Percentiles rank a stretch among this genome's conserved stretches.
These are phyloP conservation scores for Pagetopsis macropterus DNA, from an alignment of 2,797 vertebrate species.

Conservation along the genomic window DNA sequence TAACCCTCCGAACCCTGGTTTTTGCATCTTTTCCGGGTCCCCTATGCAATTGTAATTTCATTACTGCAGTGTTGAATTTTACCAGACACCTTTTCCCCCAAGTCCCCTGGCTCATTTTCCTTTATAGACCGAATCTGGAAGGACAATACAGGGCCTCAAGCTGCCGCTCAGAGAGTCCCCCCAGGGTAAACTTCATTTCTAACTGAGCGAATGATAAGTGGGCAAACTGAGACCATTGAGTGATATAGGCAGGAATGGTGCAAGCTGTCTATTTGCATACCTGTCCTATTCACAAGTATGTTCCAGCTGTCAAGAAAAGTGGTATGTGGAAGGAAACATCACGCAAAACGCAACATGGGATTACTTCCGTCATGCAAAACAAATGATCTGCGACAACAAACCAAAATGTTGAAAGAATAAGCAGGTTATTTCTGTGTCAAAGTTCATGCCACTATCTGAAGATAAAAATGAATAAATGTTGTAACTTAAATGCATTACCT, in stretches of 20 bases:
- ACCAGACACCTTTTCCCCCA: constrained; percentile 69
- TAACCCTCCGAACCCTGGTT: too few relatives aligned
- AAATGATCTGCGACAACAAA: not conserved
- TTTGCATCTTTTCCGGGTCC: constrained; percentile 41
- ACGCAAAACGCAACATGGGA: not conserved
- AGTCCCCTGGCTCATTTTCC: constrained; percentile 71
- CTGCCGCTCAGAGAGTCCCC: constrained; percentile 21
- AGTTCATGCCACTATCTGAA: not conserved
- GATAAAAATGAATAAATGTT: not conserved
- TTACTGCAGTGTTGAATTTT: constrained; percentile 71
- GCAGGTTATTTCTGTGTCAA: not conserved
- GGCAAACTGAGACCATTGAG: constrained; percentile 31
- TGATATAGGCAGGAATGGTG: constrained; percentile 20
- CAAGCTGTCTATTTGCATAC: constrained; percentile 14
- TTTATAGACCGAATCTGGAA: constrained; percentile 64
- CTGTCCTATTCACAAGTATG: constrained; percentile 9
- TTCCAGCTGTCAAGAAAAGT: constrained; percentile 14
- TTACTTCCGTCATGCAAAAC: not conserved
- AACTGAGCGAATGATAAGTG: constrained; percentile 49
- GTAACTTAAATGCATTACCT: not conserved
- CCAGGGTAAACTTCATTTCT: constrained; percentile 55
- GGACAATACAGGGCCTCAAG: constrained; percentile 55
- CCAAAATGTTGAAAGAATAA: not conserved
- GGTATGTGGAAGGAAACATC: not conserved
- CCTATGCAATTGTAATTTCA: constrained; percentile 64